Evolutionary conservation across 2,113 vertebrate genomes (phyloP), one percentile per base, ranked within the genome.

Genomic region (Erythrocebus patas): DNA sequence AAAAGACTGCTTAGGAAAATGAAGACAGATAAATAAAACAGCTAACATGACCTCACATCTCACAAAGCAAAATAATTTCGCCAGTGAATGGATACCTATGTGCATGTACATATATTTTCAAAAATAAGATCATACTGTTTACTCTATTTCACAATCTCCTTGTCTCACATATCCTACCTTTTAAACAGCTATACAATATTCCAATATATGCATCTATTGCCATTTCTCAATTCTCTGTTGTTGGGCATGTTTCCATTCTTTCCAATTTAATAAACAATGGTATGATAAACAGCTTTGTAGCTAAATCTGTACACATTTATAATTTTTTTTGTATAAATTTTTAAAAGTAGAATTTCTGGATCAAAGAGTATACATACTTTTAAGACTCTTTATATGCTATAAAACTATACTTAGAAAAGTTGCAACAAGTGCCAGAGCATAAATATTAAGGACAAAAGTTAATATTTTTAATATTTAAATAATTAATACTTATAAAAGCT

Each of bases 401-500:
- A 91, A 70, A 87, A 20, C 5, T 57, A 20, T 32, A 57, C 25
- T 95, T 70, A 81, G 38, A 86, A 84, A 91, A 88, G 55, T 2
- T 57, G 5, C 68, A 61, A 85, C 38, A 80, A 93, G 12, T 55
- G 22, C 5, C 25, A 93, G 61, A 55, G 59, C 35, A 91, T 64
- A 88, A 92, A 91, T 43, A 83, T 6, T 81, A 95, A 96, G n/a
- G 80, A 66, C 12, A 87, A 76, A 83, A 73, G 45, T 86, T 92
- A 89, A 43, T 55, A 79, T 72, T 89, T 86, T 80, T 79, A 90
- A 59, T 83, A 83, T 59, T 95, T 94, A 95, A 94, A 52, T 32
- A 97, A 66, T 48, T 30, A 94, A 7, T 75, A 94, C 18, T 89
- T 61, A 45, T 45, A 76, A 78, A 88, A 86, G 57, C 23, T 50